Conservation (phyloP, 2,113 vertebrate genomes). For the Thalassoma bifasciatum region DNA sequence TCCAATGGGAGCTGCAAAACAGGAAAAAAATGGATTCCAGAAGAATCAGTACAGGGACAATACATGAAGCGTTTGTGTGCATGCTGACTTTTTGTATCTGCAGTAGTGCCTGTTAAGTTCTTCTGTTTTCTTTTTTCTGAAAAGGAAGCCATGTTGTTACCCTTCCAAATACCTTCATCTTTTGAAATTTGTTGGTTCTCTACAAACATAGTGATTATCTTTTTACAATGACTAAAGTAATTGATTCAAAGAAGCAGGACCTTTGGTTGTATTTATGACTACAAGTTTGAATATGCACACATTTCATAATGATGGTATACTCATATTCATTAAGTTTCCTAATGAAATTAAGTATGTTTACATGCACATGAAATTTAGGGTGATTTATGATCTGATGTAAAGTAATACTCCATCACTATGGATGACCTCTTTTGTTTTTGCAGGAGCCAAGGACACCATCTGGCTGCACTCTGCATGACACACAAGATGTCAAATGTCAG, state of each 20-base stretch:
- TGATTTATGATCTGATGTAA: slow-evolving; percentile 48
- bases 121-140: background rate
- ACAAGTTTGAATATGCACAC: background rate
- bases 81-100: too few relatives aligned
- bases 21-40: background rate
- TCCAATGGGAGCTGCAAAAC: background rate
- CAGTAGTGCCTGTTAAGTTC: background rate
- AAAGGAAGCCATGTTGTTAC: slow-evolving; percentile 16
- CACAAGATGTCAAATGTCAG: slow-evolving; percentile 63
- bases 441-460: slow-evolving; percentile 77
- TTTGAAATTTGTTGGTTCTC: slow-evolving; percentile 13
- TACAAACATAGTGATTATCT: background rate
- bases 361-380: slow-evolving; percentile 1
- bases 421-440: slow-evolving; percentile 58
- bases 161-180: slow-evolving; percentile 26
- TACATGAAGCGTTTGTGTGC: slow-evolving; percentile 4
- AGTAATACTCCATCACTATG: slow-evolving; percentile 51
- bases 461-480: slow-evolving; percentile 66
- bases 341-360: slow-evolving; percentile 20
- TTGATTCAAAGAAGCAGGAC: slow-evolving; percentile 7
- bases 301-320: background rate
- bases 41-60: too few relatives aligned
- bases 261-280: background rate
- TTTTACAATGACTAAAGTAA: background rate
- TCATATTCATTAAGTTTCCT: background rate